Percentiles rank a stretch among this genome's conserved stretches.
These are phyloP conservation scores for Mnemiopsis leidyi DNA, from an alignment of 37 sponge, comb jelly and placozoan genomes.

Conservation along the genomic window DNA sequence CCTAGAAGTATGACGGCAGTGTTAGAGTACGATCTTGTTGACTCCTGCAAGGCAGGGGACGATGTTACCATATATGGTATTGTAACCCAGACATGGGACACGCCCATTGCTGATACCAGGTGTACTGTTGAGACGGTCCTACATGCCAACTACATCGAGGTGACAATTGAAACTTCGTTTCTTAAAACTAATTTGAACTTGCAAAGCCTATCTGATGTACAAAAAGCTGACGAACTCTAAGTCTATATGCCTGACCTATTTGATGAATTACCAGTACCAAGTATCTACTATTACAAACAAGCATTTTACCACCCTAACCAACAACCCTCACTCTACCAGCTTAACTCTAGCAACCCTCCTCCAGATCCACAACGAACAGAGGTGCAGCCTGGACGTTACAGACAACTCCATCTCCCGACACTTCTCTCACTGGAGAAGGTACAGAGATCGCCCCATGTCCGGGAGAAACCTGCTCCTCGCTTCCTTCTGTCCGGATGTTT, in stretches of 20 bases:
- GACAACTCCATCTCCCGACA: conserved; percentile 45
- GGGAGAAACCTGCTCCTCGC: conserved; percentile 81
- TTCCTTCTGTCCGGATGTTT: conserved; percentile 89
- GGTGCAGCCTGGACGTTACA: conserved; percentile 27
- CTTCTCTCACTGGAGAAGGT: conserved; percentile 47
- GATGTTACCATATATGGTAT: conserved; percentile 75
- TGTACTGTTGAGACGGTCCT: conserved; percentile 78
- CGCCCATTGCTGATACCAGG: neutral
- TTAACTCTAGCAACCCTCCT: too few relatives aligned
- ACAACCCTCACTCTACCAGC: too few relatives aligned
- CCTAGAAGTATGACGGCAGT: conserved; percentile 71
- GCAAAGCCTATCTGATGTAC: too few relatives aligned
- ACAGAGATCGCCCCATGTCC: conserved; percentile 67
- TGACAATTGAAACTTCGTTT: too few relatives aligned
- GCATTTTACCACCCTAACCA: too few relatives aligned
- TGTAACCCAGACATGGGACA: conserved; percentile 49
- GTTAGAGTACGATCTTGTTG: conserved; percentile 75
- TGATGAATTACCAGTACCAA: too few relatives aligned
- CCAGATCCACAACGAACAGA: conserved; percentile 55
- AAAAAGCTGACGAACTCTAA: too few relatives aligned
- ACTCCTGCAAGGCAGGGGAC: conserved; percentile 77
- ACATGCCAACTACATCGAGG: conserved; percentile 76
- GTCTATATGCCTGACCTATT: too few relatives aligned
- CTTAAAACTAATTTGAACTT: too few relatives aligned
- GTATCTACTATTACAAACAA: too few relatives aligned